Base-by-base conservation (phyloP, 2,797 vertebrate genomes). In the Semaprochilodus insignis region DNA sequence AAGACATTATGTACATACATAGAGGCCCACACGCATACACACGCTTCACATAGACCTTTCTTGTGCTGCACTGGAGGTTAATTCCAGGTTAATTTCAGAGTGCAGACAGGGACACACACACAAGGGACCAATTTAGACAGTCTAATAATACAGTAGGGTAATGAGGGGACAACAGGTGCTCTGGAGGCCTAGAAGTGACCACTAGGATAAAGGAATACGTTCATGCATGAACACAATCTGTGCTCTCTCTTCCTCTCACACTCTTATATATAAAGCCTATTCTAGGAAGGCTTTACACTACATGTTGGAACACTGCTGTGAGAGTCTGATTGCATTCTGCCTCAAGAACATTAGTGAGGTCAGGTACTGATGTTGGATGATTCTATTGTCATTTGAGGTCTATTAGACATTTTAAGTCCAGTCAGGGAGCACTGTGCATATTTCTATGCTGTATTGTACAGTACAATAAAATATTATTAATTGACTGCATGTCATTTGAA, bases 71-170 rank as follows among this genome's bases (percentile, higher is more conserved):
- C 21, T 52, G 27, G 27, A 34, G 63, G 63, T 36, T 66, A 66
- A 66, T 66, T 66, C 17, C 27, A 77, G 44, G 57, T 77, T 82
- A 62, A 82, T 82, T 82, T 82, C 27, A 27, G 21, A 82, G 66
- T 27, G 57, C n/a, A 15, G 81, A 71, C 81, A 44, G 57, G 81
- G 81, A 82, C 44, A 40, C 8, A 19, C n/a, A 21, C 74, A 62
- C 40, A 27, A 62, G 69, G 34, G 76, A 66, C 72, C 70, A 55
- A 59, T 83, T 79, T 83, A 83, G 78, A 19, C 52, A 5, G 63
- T 51, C 77, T 83, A 83, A 79, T 79, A 69, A 83, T 74, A 83
- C 70, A 74, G 60, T 31, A 78, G n/a, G 8, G 51, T 78, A 83
- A 83, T 78, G 81, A 69, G 73, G 1, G 40, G 54, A 81, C 36